Evolutionary conservation across 2,113 vertebrate genomes (phyloP), one percentile per base, ranked within the genome.

Genomic region (Tenebrosternarchus preto): DNA sequence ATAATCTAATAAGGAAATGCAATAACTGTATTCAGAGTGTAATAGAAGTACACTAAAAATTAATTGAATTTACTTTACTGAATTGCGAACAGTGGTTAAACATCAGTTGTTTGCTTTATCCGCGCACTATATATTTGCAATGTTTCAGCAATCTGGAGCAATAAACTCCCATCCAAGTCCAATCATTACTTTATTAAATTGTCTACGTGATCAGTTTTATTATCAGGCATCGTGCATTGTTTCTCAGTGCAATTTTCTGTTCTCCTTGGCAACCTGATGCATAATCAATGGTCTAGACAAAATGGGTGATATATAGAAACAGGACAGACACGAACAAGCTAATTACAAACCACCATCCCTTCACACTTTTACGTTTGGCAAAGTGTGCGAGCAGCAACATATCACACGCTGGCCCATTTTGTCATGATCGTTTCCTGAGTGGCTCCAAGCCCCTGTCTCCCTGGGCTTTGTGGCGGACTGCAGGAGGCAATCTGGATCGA

Each of bases 341-440:
- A 55, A 69, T 57, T 31, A 12, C n/a, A 39, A 67, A 53, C 57
- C 16, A 24, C 36, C 36, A 77, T 69, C 64, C 66, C 46, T 56
- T 78, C 36, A 39, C 31, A 31, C 31, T 8, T 29, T 7, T 2
- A 20, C 56, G 24, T 4, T 7, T 33, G 24, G 31, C 29, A n/a
- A n/a, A 11, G 31, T 1, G n/a, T 67, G 50, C 56, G 61, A 64
- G 76, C 56, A 50, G 63, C 68, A 67, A 46, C 50, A 43, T 33
- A 15, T 50, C 11, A 12, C 12, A 50, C 43, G 11, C 15, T 12
- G 11, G 31, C 61, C 33, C 20, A 24, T 60, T 56, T 36, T 31
- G 22, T 77, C 78, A n/a, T 67, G 43, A 50, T 46, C 57, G 12
- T 59, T n/a, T 50, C 59, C 68, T 60, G 57, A 80, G 71, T 73